Evolutionary conservation across 2,797 vertebrate species (phyloP), one percentile per base, ranked within the genome.

Genomic region (Aldrovandia affinis): DNA sequence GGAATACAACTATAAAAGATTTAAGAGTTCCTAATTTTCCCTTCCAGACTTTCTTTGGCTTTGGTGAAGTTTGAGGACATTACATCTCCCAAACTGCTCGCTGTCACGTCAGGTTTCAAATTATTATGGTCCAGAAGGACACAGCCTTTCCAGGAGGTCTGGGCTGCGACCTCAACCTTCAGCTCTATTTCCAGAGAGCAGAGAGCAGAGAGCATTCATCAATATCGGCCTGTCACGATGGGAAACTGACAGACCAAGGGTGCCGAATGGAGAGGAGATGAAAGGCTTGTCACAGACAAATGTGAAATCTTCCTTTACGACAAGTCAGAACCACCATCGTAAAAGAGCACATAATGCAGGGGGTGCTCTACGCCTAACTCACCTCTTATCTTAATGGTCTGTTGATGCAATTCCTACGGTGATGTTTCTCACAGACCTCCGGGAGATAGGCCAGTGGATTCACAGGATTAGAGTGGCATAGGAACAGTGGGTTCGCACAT

Each of bases 401-500:
- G 91, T 91, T 93, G 89, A 92, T 86, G 83, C 30, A 44, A 91
- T 93, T 89, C 89, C 91, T 89, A 92, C 93, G 90, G 92, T 84
- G 90, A 93, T 83, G 87, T 85, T 78, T 86, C 89, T 86, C 83
- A 90, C 83, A 86, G 85, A 89, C 77, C 83, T 81, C 39, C 83
- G 86, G 85, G 87, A 84, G 89, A 84, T 36, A n/a, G 87, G 54
- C 89, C 85, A 84, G 81, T 83, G 89, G 82, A 84, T 81, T 86
- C 70, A 54, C 68, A 83, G 85, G 89, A 92, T 90, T 85, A 89
- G 80, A 30, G 83, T 81, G 81, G 84, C 52, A 81, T 20, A 14
- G 47, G 85, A 89, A 79, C 25, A 78, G 65, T 6, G 14, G 39
- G 20, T 28, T 78, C 42, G 12, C 47, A 28, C 15, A n/a, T 9